Evolutionary conservation across 1,140 invertebrate species (phyloP).

Genomic region (Apis dorsata): DNA sequence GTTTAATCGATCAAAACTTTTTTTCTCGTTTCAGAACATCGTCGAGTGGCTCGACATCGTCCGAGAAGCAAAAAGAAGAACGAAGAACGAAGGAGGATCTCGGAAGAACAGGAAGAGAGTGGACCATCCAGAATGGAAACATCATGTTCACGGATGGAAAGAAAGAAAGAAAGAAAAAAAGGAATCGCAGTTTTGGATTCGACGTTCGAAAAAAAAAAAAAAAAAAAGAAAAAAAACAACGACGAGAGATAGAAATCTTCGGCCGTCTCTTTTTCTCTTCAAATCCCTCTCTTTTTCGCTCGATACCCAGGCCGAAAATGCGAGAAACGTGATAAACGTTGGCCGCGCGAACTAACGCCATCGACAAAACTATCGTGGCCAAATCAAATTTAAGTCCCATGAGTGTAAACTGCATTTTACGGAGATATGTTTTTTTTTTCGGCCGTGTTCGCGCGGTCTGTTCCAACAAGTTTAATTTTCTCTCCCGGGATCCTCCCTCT

Average conservation of each 20-base stretch:
- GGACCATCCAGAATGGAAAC: slow-evolving; percentile 9
- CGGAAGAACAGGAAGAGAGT: neutral
- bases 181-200: slow-evolving; percentile 24
- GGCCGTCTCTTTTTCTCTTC: neutral
- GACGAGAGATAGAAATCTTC: neutral
- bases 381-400: slow-evolving; percentile 39
- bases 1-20: slow-evolving; percentile 18
- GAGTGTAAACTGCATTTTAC: slow-evolving; percentile 31
- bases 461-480: slow-evolving; percentile 19
- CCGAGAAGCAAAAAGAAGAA: neutral
- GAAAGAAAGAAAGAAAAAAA: neutral
- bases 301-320: neutral
- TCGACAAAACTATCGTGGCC: slow-evolving; percentile 9
- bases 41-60: slow-evolving; percentile 26
- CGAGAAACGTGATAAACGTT: slow-evolving; percentile 21
- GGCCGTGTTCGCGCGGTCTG: neutral
- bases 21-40: slow-evolving; percentile 28
- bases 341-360: neutral
- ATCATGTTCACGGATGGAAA: slow-evolving; percentile 16
- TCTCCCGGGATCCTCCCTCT: neutral
- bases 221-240: neutral
- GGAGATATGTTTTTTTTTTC: neutral
- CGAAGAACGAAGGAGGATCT: neutral
- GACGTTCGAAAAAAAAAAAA: slow-evolving; percentile 5
- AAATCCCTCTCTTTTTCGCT: neutral